A percentile compares a stretch with the other conserved stretches of the same genome.
phyloP scores from a whole-genome alignment of 2,888 invertebrate species.

The Drosophila demipolita region DNA sequence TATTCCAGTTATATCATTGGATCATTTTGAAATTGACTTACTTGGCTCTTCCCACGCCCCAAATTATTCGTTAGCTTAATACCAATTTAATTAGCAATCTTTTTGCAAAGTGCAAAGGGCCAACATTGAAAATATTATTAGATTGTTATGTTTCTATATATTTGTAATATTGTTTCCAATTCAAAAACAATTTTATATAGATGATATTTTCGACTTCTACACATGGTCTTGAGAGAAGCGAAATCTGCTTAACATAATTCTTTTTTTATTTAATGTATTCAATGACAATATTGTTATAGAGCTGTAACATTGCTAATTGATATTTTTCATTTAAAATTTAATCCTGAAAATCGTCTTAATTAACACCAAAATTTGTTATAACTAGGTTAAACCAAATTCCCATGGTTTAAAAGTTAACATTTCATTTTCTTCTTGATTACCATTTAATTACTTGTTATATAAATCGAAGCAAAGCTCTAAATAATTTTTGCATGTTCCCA shows the following conservation, averaged over 20 bases:
- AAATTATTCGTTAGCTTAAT: constrained; percentile 32
- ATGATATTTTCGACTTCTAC: neutral
- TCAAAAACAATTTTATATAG: neutral
- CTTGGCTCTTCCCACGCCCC: constrained; percentile 49
- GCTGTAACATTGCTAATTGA: neutral
- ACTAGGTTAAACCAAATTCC: constrained; percentile 18
- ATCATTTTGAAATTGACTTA: constrained; percentile 18
- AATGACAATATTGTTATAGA: neutral
- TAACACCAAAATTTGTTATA: neutral
- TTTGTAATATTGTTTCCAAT: neutral
- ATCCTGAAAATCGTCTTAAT: neutral
- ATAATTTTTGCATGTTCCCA: constrained; percentile 57
- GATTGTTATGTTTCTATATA: neutral
- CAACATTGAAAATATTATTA: constrained; percentile 5
- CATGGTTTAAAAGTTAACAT: constrained; percentile 21
- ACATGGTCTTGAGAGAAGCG: neutral
- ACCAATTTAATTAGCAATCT: constrained; percentile 45
- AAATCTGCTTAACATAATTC: neutral
- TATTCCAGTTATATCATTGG: constrained; percentile 21
- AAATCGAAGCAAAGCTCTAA: constrained; percentile 48
- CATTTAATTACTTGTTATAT: constrained; percentile 56
- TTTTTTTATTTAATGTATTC: neutral
- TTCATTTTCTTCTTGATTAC: constrained; percentile 35
- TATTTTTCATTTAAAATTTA: neutral
- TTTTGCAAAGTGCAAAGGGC: constrained; percentile 2